A percentile compares a stretch with the other conserved stretches of the same genome.
Evolutionary conservation across 2,888 invertebrate species (phyloP).

Genomic region (Drosophila dives): DNA sequence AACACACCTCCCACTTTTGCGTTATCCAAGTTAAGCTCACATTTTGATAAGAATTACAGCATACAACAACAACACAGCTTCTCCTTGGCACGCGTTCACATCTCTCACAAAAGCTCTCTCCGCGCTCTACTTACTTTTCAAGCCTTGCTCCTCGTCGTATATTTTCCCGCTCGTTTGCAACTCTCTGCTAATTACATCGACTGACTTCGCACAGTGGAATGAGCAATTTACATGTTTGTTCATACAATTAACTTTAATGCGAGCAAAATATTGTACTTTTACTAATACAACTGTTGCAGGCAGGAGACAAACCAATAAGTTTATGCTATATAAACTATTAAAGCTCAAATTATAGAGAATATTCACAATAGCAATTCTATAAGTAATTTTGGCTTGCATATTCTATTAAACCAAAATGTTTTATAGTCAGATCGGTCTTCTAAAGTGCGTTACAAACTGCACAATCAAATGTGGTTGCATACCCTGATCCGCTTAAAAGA

Average conservation of each 20-base stretch:
- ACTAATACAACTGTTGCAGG: neutral
- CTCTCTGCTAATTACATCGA: slow-evolving; percentile 45
- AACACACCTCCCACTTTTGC: neutral
- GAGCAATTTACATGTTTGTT: neutral
- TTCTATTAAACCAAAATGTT: neutral
- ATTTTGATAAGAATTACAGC: slow-evolving; percentile 32
- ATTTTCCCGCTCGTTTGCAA: slow-evolving; percentile 38
- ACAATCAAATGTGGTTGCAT: neutral
- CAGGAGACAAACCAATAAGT: fast-evolving
- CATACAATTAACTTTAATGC: neutral
- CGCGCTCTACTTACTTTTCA: neutral
- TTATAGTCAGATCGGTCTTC: neutral
- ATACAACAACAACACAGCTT: slow-evolving; percentile 1
- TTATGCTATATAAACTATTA: neutral
- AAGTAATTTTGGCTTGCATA: neutral
- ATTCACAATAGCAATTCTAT: neutral
- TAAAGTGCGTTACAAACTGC: neutral
- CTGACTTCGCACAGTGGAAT: slow-evolving; percentile 49
- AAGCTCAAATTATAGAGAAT: neutral
- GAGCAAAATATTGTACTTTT: neutral
- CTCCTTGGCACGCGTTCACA: slow-evolving; percentile 21
- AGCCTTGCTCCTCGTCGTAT: neutral
- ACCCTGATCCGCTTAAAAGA: neutral
- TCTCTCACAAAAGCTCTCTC: neutral
- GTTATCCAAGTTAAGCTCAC: neutral